Evolutionary conservation across 2,888 invertebrate genomes (phyloP).

Genomic region (Cryptocephalus moraei): DNA sequence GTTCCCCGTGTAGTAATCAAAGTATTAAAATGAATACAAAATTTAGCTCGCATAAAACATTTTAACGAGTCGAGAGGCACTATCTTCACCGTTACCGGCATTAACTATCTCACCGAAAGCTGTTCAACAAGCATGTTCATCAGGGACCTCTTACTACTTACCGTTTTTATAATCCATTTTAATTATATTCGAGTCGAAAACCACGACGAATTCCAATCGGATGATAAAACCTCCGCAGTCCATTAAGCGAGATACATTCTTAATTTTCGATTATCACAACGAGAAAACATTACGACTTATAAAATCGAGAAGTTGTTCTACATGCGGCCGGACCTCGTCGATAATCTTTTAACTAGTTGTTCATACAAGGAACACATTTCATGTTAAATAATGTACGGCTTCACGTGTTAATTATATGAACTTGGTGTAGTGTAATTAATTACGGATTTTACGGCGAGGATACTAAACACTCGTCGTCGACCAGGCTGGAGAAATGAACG

Average conservation of each 20-base stretch:
- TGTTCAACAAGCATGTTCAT: too few species aligned
- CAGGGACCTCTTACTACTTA: too few species aligned
- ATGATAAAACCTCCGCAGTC: constrained; percentile 17
- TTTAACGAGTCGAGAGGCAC: too few species aligned
- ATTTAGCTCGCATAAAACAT: too few species aligned
- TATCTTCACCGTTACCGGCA: too few species aligned
- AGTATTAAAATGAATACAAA: too few species aligned
- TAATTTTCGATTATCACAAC: constrained; percentile 22
- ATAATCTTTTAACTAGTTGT: constrained; percentile 19
- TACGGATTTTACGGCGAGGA: neutral
- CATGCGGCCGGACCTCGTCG: constrained; percentile 15
- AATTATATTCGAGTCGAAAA: neutral
- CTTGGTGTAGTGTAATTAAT: constrained; percentile 10
- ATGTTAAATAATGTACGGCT: constrained; percentile 8
- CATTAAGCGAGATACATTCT: neutral
- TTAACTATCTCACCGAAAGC: too few species aligned
- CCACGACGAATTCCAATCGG: neutral
- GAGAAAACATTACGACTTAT: constrained; percentile 24
- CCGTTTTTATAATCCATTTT: neutral
- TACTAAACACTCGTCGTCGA: too few species aligned
- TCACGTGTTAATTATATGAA: constrained; percentile 10
- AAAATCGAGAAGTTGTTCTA: constrained; percentile 27
- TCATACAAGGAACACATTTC: constrained; percentile 14
- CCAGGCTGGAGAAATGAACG: too few species aligned
- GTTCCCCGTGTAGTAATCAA: too few species aligned